These are phyloP conservation scores for Volucella inanis DNA, from an alignment of 2,888 invertebrate genomes.

Conservation along the genomic window DNA sequence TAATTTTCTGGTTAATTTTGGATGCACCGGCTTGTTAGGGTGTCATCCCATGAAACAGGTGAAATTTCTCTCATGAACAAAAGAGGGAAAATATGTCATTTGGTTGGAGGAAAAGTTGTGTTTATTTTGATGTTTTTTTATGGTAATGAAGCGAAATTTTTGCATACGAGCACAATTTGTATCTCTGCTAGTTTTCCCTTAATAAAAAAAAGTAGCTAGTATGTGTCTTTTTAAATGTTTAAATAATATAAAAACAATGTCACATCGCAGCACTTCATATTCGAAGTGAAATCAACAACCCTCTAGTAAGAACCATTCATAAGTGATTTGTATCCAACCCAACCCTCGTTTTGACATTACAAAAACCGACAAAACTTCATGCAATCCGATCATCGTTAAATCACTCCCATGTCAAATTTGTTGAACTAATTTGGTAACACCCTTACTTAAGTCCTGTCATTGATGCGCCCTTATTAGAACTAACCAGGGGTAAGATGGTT, in stretches of 20 bases:
- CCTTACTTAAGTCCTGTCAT: constrained; percentile 21
- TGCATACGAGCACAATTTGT: constrained; percentile 9
- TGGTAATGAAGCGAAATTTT: background rate
- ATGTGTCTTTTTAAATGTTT: too few species aligned
- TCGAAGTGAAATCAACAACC: constrained; percentile 1
- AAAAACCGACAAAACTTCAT: constrained; percentile 49
- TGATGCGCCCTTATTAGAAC: constrained; percentile 12
- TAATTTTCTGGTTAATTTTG: constrained; percentile 72
- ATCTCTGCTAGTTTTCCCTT: background rate
- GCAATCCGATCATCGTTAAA: constrained; percentile 71
- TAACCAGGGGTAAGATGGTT: constrained; percentile 25
- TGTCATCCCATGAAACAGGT: constrained; percentile 68
- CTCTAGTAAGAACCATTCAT: background rate
- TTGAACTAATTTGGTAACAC: constrained; percentile 64
- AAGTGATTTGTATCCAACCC: background rate
- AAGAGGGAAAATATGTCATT: background rate
- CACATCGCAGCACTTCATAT: background rate
- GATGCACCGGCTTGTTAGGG: constrained; percentile 71
- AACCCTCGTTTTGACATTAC: constrained; percentile 17
- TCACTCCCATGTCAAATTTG: constrained; percentile 72
- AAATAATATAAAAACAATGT: too few species aligned
- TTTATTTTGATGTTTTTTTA: constrained; percentile 18
- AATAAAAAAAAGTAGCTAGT: background rate
- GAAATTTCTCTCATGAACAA: constrained; percentile 47
- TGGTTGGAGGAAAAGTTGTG: constrained; percentile 34